Base-by-base conservation (phyloP, 1,140 invertebrate genomes). In the Lepidurus apus region DNA sequence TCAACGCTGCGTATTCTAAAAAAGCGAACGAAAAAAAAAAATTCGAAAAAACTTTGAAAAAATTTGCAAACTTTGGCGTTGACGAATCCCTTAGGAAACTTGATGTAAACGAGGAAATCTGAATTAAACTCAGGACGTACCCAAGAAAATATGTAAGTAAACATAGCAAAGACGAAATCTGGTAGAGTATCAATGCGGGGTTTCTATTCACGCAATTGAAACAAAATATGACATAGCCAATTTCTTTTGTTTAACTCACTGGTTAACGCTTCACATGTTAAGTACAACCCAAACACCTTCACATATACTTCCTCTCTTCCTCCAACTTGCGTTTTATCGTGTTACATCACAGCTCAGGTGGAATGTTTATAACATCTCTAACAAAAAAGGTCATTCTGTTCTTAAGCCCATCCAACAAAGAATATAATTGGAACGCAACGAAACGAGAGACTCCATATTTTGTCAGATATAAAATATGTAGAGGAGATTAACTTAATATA, bases 401-500 rank as follows among this genome's bases (percentile, higher is more conserved):
- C 53, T 34, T 34, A 34, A 34, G 53, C 17, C 53, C 53, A 65
- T 11, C 21, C 21, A 13, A 13, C 1, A 65, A 21, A 65, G 53
- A 7, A 65, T n/a, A n/a, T 11, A 65, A 65, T 1, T 9, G 53
- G 13, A 65, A 65, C 53, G 53, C 53, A 65, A 65, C 53, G 17
- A 65, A 65, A 21, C 17, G 53, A 65, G n/a, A n/a, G 17, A 21
- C 53, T 65, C 53, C 53, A 65, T 65, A 7, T 65, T 65, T 65
- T 65, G 53, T 65, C 53, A 2, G 53, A 13, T 13, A 65, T 65
- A 65, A 65, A 47, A 65, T 65, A 65, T 65, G 53, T 65, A 65
- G 45, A 34, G 34, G 34, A 47, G 53, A 65, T 65, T 65, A 65
- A 65, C 53, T 65, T 65, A 65, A 65, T 65, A 65, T 65, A 65